Base-by-base conservation (phyloP, 2,113 vertebrate species). In the Chionodraco myersi region DNA sequence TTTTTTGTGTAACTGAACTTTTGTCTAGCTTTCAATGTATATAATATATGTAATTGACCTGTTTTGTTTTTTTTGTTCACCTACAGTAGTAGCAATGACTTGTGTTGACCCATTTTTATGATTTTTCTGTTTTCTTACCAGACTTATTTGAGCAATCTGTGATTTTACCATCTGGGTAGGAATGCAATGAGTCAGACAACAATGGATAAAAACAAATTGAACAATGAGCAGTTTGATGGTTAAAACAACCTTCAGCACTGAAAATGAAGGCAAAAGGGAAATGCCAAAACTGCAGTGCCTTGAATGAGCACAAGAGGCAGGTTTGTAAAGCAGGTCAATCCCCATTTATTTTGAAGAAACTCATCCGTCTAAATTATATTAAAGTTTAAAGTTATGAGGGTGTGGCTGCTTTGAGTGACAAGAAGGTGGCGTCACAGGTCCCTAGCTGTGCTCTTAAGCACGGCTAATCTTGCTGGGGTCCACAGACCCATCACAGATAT, bases 21-120 rank as follows among this genome's bases (percentile, higher is more conserved):
- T 41, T 49, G 15, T 18, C 54, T 48, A 66, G 70, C 41, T 63
- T 62, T 80, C 65, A 61, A 61, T 80, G 36, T 60, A 81, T 77
- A 15, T 53, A 13, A 36, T n/a, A 67, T 14, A 8, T 41, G 36
- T 41, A 41, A 30, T 30, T 30, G 3, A 30, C 30, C 30, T 30
- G 30, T 30, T 30, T 30, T 30, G 0, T 3, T 30, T 30, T 47
- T 63, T 14, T 62, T 52, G n/a, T 8, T 6, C 34, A 52, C 15
- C 7, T 51, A 11, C 16, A 47, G 45, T 6, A 64, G n/a, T 4
- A 1, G 11, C n/a, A 47, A 3, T 10, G 6, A 4, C 3, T n/a
- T 23, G 2, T 51, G 18, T 52, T 66, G 23, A 34, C 14, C 45
- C 48, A 34, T 13, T 13, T 63, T 9, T 18, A 61, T 30, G 23